phyloP scores from a whole-genome alignment of 2,113 vertebrate species.

The Buteo buteo region DNA sequence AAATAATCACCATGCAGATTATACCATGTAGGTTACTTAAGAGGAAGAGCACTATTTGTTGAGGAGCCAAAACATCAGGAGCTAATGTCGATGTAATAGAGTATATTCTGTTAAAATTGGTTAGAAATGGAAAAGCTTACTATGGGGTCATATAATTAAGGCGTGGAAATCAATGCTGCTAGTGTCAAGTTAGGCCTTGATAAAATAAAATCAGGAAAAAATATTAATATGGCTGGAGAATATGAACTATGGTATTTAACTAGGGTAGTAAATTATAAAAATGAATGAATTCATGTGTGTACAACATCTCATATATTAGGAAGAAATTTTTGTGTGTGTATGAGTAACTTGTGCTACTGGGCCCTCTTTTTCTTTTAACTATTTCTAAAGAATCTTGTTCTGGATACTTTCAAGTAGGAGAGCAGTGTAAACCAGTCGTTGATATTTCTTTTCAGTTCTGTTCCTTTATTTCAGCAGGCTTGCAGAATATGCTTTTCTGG shows the following conservation, averaged over 20 bases:
- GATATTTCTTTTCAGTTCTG: background rate
- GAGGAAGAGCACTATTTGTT: background rate
- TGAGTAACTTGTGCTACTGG: background rate
- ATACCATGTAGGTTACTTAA: background rate
- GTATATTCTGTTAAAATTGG: background rate
- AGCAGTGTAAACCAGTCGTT: fast-evolving
- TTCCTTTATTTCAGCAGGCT: background rate
- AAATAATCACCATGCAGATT: background rate
- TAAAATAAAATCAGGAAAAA: background rate
- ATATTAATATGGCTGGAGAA: background rate
- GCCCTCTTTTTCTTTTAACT: background rate
- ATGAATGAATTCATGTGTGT: background rate
- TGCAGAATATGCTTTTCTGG: background rate
- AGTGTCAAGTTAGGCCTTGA: background rate
- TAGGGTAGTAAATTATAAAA: background rate
- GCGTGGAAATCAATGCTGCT: background rate
- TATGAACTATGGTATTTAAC: background rate
- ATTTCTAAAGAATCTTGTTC: background rate
- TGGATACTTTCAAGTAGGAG: background rate
- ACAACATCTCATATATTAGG: too few species aligned
- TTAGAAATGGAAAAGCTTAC: background rate
- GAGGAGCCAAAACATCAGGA: background rate
- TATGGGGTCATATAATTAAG: background rate
- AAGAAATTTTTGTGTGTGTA: background rate
- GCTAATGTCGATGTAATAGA: background rate